A percentile compares a stretch with the other conserved stretches of the same genome.
phyloP scores from a whole-genome alignment of 2,113 vertebrate species.

The Sapayoa aenigma region DNA sequence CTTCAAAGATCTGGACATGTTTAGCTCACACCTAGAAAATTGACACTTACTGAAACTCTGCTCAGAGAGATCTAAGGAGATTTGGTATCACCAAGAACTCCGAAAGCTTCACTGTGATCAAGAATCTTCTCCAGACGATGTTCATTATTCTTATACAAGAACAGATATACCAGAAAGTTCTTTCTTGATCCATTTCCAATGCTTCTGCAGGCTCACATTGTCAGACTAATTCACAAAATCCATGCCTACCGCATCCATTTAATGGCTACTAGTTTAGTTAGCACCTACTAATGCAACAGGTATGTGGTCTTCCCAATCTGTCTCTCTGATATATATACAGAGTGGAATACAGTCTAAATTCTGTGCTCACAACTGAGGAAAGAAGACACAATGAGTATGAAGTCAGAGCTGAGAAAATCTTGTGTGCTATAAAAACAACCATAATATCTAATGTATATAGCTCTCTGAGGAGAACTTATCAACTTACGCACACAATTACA shows the following conservation, averaged over 20 bases:
- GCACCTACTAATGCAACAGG: neutral
- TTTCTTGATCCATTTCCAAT: neutral
- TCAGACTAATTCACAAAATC: neutral
- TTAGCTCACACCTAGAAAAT: neutral
- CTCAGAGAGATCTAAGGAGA: neutral
- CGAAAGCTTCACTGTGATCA: neutral
- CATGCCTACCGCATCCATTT: neutral
- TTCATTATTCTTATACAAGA: neutral
- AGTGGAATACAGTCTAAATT: neutral
- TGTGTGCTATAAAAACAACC: neutral
- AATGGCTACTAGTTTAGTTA: neutral
- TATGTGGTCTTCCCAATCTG: neutral
- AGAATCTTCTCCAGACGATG: neutral
- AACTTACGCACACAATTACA: conserved; percentile 15
- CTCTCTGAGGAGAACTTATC: conserved; percentile 6
- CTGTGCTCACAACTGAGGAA: neutral
- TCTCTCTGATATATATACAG: neutral
- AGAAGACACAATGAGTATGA: neutral
- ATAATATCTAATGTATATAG: neutral
- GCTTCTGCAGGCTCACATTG: neutral
- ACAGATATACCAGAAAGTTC: neutral
- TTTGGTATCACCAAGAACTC: neutral
- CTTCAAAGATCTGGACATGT: neutral
- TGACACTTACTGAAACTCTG: neutral
- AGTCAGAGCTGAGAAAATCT: conserved; percentile 11